Conservation (phyloP, 1,140 invertebrate genomes). For the Sipha flava region DNA sequence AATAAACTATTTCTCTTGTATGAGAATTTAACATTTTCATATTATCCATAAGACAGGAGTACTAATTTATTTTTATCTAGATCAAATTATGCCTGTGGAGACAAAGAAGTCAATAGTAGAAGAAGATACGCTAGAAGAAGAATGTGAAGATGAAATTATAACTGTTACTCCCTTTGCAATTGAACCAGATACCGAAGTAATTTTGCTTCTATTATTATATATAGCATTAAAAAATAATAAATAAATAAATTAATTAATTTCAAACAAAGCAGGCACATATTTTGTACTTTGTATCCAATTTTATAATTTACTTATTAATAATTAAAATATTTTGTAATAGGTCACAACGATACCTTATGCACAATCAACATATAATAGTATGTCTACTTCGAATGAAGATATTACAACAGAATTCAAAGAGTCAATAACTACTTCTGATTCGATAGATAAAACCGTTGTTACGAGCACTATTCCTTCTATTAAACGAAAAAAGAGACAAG, state of each 20-base stretch:
- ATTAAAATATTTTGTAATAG: not conserved
- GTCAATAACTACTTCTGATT: not conserved
- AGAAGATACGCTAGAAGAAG: slow-evolving; percentile 45
- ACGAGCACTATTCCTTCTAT: not conserved
- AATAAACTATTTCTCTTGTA: not conserved
- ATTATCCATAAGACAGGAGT: not conserved
- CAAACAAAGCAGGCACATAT: too few species aligned
- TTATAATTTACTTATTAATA: not conserved
- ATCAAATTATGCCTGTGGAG: slow-evolving; percentile 58
- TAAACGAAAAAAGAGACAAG: slow-evolving; percentile 4
- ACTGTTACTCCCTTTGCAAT: slow-evolving; percentile 28
- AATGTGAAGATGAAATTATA: slow-evolving; percentile 46
- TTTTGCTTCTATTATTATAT: not conserved
- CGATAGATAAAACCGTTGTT: not conserved
- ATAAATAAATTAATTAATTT: too few species aligned
- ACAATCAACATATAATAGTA: not conserved
- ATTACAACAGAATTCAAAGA: not conserved
- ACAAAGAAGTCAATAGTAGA: slow-evolving; percentile 49
- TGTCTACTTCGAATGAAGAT: not conserved
- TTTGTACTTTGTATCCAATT: not conserved
- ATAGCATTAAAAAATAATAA: too few species aligned
- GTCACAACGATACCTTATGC: slow-evolving; percentile 37
- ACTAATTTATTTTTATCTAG: slow-evolving; percentile 43
- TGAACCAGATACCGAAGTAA: slow-evolving; percentile 9
- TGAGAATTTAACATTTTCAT: not conserved